Evolutionary conservation across 1,140 invertebrate genomes (phyloP).

Genomic region (Agrilus planipennis): DNA sequence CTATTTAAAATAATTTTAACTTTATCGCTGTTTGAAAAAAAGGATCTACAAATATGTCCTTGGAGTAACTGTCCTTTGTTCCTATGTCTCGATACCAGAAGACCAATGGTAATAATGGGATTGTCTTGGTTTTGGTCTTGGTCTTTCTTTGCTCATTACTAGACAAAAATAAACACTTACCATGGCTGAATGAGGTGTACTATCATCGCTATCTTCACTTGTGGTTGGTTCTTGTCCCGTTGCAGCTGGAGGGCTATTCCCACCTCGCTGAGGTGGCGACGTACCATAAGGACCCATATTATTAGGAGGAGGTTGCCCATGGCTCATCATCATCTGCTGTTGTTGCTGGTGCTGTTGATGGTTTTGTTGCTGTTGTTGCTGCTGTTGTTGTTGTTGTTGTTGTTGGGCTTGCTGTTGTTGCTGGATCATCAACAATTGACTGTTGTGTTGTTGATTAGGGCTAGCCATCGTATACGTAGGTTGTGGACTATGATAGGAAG

Average conservation of each 20-base stretch:
- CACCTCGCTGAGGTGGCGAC: conserved; percentile 41
- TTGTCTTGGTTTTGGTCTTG: no score
- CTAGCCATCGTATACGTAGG: conserved; percentile 29
- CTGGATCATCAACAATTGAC: conserved; percentile 43
- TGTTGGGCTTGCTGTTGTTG: no score
- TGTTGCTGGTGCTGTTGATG: conserved; percentile 35
- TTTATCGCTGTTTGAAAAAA: no score
- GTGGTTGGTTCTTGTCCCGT: conserved; percentile 52
- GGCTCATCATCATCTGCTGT: conserved; percentile 47
- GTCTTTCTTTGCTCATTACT: background rate
- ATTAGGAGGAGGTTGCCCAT: conserved; percentile 39
- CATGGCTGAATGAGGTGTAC: conserved; percentile 58
- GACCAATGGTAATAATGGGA: no score
- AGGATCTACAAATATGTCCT: no score
- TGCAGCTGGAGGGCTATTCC: conserved; percentile 42
- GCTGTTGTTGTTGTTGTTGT: no score
- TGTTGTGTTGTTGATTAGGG: conserved; percentile 43
- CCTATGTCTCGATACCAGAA: no score
- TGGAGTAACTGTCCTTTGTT: no score
- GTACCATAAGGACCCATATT: conserved; percentile 35
- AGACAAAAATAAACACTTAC: conserved; percentile 31
- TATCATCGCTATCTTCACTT: conserved; percentile 81
- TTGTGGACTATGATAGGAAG: conserved; percentile 29
- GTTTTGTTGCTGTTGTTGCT: conserved; percentile 30
- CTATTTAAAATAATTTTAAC: no score